Percentiles rank a stretch among this genome's conserved stretches.
Evolutionary conservation across 1,140 invertebrate species (phyloP).

Genomic region (Sinella curviseta): DNA sequence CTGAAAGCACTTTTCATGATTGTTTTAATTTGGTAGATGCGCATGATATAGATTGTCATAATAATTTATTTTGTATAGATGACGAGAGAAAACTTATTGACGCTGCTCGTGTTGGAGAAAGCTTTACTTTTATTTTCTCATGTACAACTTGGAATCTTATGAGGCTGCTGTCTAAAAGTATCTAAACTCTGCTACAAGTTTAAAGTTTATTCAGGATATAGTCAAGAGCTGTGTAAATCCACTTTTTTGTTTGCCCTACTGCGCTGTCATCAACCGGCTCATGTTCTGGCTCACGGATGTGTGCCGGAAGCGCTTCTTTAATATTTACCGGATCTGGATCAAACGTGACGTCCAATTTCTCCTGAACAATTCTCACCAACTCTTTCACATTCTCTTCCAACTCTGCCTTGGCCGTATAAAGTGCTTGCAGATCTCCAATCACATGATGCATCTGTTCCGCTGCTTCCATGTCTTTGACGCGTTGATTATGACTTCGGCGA

Average conservation of each 20-base stretch:
- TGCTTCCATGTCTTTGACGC: background rate
- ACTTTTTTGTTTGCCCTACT: background rate
- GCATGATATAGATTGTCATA: no score
- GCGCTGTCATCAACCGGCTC: background rate
- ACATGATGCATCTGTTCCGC: background rate
- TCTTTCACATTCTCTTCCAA: background rate
- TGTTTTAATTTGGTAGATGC: no score
- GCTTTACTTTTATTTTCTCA: no score
- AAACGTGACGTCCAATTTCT: background rate
- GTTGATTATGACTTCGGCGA: background rate
- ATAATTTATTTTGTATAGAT: no score
- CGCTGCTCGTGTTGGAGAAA: no score
- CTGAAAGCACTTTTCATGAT: no score
- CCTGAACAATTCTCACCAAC: background rate
- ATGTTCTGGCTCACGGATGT: background rate
- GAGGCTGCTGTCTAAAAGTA: no score
- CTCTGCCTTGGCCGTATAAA: background rate
- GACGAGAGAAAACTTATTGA: no score
- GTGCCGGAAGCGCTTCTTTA: background rate
- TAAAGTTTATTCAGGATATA: no score
- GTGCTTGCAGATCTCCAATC: background rate
- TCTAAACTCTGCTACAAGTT: no score
- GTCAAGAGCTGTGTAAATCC: no score
- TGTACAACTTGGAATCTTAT: no score
- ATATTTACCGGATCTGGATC: background rate